A percentile compares a stretch with the other conserved stretches of the same genome.
These are phyloP conservation scores for Etheostoma nigrum DNA, from an alignment of 2,797 vertebrate species.

Conservation along the genomic window DNA sequence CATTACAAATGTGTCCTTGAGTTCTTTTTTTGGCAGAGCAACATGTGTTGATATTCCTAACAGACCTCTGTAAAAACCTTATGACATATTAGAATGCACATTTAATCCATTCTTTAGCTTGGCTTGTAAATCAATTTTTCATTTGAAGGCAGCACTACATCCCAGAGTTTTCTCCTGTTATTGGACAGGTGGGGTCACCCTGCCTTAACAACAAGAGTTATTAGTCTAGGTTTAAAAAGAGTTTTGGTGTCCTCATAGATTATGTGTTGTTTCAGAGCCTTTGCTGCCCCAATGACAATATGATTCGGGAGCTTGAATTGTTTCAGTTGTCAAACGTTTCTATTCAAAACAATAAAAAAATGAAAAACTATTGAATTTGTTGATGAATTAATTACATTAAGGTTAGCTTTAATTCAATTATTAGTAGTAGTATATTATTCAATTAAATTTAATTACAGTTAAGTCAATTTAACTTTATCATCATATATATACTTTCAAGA, in stretches of 20 bases:
- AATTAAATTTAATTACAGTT: background rate
- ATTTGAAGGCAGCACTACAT: background rate
- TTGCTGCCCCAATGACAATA: background rate
- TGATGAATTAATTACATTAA: background rate
- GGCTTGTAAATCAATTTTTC: background rate
- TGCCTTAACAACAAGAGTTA: background rate
- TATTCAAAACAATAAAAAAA: background rate
- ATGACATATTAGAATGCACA: background rate
- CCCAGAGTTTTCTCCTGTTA: background rate
- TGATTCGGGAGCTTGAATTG: background rate
- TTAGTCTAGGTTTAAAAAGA: slow-evolving; percentile 20
- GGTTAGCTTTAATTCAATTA: background rate
- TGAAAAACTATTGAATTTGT: background rate
- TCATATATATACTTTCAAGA: background rate
- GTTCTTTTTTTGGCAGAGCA: slow-evolving; percentile 2
- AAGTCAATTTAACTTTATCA: background rate
- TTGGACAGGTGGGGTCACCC: slow-evolving; percentile 21
- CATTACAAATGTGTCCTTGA: background rate
- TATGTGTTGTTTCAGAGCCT: slow-evolving; percentile 32
- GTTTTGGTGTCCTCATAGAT: slow-evolving; percentile 27
- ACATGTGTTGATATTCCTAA: background rate
- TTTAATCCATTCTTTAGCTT: background rate
- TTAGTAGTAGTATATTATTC: background rate
- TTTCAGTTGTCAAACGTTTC: background rate
- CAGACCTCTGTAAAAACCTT: slow-evolving; percentile 7